Evolutionary conservation across 1,140 invertebrate species (phyloP), one percentile per base, ranked within the genome.

Genomic region (Berghia stephanieae): DNA sequence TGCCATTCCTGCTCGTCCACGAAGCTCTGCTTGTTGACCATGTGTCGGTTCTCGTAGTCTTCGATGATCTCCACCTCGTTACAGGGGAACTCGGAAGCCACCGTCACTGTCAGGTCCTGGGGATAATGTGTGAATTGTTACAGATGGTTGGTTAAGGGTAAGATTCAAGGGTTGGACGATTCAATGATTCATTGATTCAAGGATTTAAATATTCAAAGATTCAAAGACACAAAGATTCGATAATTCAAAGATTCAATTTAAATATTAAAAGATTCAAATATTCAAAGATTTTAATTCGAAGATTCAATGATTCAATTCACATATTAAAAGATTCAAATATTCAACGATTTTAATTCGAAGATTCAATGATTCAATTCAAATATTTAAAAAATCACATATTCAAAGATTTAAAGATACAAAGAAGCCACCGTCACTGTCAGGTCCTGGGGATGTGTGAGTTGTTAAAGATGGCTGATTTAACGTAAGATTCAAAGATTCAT

Each of bases 1-100:
- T 85, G 82, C 88, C 88, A 89, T 75, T 89, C 88, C 78, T 89
- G 88, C 83, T 89, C 88, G 78, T 89, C 88, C 10, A 90, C 88
- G 78, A 90, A 90, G 1, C 86, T 87, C 69, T 87, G 87, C 75
- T 84, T 86, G 76, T 88, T 89, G 24, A 90, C 86, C 60, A 86
- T 83, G 78, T 89, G 88, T 34, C 86, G 79, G 66, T 88, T 88
- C 18, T 87, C 84, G n/a, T 78, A 79, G 75, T 89, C 88, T 75
- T 88, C 88, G 4, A 86, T 80, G 5, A 90, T 70, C 77, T 89
- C 85, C 40, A 89, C 86, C 73, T 90, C 87, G 36, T 79, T 83
- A 10, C 81, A 82, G 3, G 87, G 85, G 43, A 87, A 83, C 44
- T 90, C 88, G 8, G 88, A 89, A 2, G 86, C 88, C n/a, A 90